Percentiles rank a stretch among this genome's conserved stretches.
phyloP scores from a whole-genome alignment of 2,113 vertebrate genomes.

The Chamaetylas fuelleborni region DNA sequence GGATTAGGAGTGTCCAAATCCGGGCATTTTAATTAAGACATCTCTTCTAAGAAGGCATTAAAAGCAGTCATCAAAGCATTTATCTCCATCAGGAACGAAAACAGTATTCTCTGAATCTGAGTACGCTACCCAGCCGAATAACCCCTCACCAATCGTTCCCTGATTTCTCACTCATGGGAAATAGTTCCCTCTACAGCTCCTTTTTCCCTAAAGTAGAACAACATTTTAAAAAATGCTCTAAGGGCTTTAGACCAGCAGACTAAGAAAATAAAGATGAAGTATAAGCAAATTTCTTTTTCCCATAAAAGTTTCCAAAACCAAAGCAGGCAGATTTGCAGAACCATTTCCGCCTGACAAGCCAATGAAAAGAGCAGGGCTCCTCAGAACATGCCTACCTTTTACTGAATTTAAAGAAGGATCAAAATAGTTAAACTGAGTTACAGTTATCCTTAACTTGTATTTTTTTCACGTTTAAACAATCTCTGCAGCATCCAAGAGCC shows the following conservation, averaged over 20 bases:
- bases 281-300: conserved; percentile 21
- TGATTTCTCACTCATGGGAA: neutral
- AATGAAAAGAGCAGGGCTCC: neutral
- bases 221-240: neutral
- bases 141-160: neutral
- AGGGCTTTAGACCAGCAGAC: neutral
- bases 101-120: neutral
- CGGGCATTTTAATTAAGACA: neutral
- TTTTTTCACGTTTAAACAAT: neutral
- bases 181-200: neutral
- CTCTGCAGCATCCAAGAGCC: neutral
- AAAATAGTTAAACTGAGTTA: neutral
- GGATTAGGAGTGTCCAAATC: neutral
- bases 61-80: neutral
- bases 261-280: conserved; percentile 46
- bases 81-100: neutral
- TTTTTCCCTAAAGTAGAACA: neutral
- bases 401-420: neutral
- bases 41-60: neutral
- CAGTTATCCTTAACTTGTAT: neutral
- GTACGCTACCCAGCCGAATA: neutral
- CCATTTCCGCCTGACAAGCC: neutral
- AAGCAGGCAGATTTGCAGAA: neutral
- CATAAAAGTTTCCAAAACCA: conserved; percentile 23
- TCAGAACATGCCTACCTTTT: neutral